Base-by-base conservation (phyloP, 2,113 vertebrate species). In the Motacilla tschutschensis region DNA sequence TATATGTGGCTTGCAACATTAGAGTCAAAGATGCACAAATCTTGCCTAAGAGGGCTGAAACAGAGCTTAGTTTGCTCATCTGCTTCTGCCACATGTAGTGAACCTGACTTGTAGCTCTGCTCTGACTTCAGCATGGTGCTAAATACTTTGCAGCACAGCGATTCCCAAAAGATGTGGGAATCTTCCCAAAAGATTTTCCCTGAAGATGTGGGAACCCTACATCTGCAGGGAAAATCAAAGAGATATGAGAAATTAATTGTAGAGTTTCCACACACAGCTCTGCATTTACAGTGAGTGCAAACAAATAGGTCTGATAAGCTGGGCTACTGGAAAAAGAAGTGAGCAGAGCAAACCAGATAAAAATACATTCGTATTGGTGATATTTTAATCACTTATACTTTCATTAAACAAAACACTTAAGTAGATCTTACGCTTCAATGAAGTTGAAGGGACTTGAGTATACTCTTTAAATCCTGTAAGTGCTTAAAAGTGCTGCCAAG, bases 361-460 rank as follows among this genome's bases (percentile, higher is more conserved):
- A 92, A 86, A 67, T 44, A 15, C 9, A 9, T 74, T 82, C 60
- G n/a, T 38, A 54, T 88, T 82, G 28, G 33, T 43, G 59, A 84
- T 79, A 70, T 62, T 84, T 81, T 82, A 46, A 77, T 92, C 50
- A 70, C 43, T 84, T 77, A 46, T 8, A 41, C 48, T 66, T 62
- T 57, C 28, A 38, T 91, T 87, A 91, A 93, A 88, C 71, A 92
- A 87, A 77, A 75, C 47, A 73, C 72, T 91, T 67, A 25, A 70
- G 53, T 85, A 90, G 69, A 82, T 77, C 57, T 93, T 77, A 38
- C 41, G 19, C 43, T 84, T 83, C 79, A 80, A 1, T 80, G 38
- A 92, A 92, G 16, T 66, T 84, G 75, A 85, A 80, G 64, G 75
- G 38, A 90, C 53, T 88, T 78, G 87, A 90, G 57, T 63, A 60